A percentile compares a stretch with the other conserved stretches of the same genome.
These are phyloP conservation scores for Tenthredo livida DNA, from an alignment of 2,888 invertebrate genomes.

Conservation along the genomic window DNA sequence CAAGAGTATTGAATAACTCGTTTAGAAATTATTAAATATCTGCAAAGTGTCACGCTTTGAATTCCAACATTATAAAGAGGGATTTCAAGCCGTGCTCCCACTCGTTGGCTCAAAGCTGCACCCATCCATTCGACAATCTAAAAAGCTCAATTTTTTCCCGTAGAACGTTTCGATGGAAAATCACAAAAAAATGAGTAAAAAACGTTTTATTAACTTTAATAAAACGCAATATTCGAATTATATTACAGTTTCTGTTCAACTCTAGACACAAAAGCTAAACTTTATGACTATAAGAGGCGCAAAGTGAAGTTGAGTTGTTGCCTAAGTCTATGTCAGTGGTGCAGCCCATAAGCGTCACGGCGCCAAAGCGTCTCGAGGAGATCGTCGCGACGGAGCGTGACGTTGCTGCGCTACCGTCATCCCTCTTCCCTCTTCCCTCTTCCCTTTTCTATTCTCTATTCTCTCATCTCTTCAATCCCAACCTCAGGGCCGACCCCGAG, in stretches of 20 bases:
- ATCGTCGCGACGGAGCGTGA: conserved; percentile 54
- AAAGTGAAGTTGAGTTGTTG: conserved; percentile 42
- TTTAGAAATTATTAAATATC: conserved; percentile 29
- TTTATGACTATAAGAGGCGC: not conserved
- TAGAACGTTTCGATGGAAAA: not conserved
- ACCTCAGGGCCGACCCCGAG: not conserved
- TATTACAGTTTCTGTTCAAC: not conserved
- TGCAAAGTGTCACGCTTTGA: not conserved
- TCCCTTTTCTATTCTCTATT: not conserved
- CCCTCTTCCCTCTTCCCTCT: conserved; percentile 14
- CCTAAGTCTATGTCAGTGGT: conserved; percentile 48
- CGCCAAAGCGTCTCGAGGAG: conserved; percentile 49
- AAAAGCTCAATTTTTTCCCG: not conserved
- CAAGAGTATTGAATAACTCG: conserved; percentile 24
- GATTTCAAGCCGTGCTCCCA: not conserved
- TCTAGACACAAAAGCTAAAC: not conserved
- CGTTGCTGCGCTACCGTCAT: conserved; percentile 47
- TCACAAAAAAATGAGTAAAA: not conserved
- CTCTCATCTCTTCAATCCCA: not conserved
- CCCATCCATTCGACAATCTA: not conserved
- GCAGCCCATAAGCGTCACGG: conserved; percentile 37
- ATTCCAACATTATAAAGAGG: not conserved
- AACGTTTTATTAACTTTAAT: not conserved
- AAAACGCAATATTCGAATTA: not conserved
- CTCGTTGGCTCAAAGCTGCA: not conserved